A percentile compares a stretch with the other conserved stretches of the same genome.
Evolutionary conservation across 2,888 invertebrate species (phyloP).

Genomic region (Phyto melanocephala): DNA sequence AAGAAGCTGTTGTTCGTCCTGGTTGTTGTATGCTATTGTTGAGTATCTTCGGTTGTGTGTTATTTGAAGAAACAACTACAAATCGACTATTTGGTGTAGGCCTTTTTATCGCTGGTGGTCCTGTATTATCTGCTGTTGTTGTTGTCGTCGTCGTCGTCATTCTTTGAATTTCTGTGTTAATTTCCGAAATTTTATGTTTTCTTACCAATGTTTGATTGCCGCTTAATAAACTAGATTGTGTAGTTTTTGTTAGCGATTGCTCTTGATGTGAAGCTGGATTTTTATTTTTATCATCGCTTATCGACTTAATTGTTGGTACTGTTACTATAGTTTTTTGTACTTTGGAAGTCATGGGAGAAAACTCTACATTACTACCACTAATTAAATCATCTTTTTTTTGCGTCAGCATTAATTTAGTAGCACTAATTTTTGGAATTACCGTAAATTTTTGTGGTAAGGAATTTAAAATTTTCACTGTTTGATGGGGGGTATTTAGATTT

Average conservation of each 20-base stretch:
- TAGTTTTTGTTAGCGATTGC: background rate
- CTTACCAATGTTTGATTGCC: conserved; percentile 42
- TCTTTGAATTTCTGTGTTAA: conserved; percentile 73
- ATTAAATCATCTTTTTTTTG: conserved; percentile 67
- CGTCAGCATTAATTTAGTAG: conserved; percentile 71
- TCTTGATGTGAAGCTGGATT: conserved; percentile 9
- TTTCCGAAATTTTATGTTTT: conserved; percentile 73
- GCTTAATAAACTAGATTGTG: background rate
- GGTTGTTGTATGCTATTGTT: conserved; percentile 50
- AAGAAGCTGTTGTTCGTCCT: conserved; percentile 33
- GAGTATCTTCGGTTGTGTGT: conserved; percentile 48
- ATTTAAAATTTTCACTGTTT: conserved; percentile 61
- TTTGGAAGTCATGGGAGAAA: conserved; percentile 63
- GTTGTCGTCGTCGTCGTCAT: conserved; percentile 24
- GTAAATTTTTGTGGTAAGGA: conserved; percentile 70
- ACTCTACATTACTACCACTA: conserved; percentile 40
- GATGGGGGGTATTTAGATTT: conserved; percentile 6
- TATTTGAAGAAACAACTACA: conserved; percentile 71
- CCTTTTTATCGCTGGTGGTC: conserved; percentile 69
- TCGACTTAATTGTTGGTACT: conserved; percentile 68
- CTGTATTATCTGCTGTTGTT: conserved; percentile 46
- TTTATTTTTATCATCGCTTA: conserved; percentile 66
- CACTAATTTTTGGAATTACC: conserved; percentile 66
- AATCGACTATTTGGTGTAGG: conserved; percentile 68
- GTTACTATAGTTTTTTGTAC: conserved; percentile 69